These are phyloP conservation scores for Carassius auratus DNA, from an alignment of 2,113 vertebrate genomes.

Conservation along the genomic window DNA sequence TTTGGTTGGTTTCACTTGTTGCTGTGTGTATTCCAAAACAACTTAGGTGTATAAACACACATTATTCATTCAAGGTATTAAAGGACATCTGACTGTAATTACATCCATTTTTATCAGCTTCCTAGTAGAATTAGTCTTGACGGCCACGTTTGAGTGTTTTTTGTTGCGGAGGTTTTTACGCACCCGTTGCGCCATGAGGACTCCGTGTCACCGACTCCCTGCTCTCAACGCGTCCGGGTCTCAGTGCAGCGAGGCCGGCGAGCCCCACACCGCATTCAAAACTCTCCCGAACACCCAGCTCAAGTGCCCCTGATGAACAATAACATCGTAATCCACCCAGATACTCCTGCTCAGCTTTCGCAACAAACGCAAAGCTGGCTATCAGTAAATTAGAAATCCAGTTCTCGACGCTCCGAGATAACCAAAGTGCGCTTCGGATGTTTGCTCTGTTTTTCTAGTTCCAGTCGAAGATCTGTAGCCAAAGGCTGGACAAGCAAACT, in stretches of 20 bases:
- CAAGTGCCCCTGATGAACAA: conserved; percentile 52
- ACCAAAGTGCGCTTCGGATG: background rate
- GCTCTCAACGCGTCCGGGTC: conserved; percentile 85
- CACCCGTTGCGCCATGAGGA: conserved; percentile 97
- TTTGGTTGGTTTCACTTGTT: conserved; percentile 20
- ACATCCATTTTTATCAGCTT: background rate
- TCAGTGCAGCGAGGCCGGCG: conserved; percentile 81
- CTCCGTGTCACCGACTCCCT: conserved; percentile 70
- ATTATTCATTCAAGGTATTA: background rate
- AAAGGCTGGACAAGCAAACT: conserved; percentile 55
- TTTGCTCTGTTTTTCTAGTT: background rate
- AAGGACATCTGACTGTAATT: conserved; percentile 29
- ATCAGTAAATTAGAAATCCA: conserved; percentile 29
- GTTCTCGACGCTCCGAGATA: background rate
- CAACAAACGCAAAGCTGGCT: conserved; percentile 10
- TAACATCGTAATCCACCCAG: conserved; percentile 41
- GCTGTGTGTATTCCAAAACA: conserved; percentile 9
- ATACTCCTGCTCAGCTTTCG: conserved; percentile 15
- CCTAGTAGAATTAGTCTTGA: background rate
- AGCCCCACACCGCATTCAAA: conserved; percentile 74
- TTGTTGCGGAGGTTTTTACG: conserved; percentile 79
- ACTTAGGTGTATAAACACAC: background rate
- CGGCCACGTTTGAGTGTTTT: conserved; percentile 55
- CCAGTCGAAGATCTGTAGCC: background rate
- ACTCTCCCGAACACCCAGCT: conserved; percentile 69